Base-by-base conservation (phyloP, 2,888 invertebrate species). In the Dascillus cervinus region DNA sequence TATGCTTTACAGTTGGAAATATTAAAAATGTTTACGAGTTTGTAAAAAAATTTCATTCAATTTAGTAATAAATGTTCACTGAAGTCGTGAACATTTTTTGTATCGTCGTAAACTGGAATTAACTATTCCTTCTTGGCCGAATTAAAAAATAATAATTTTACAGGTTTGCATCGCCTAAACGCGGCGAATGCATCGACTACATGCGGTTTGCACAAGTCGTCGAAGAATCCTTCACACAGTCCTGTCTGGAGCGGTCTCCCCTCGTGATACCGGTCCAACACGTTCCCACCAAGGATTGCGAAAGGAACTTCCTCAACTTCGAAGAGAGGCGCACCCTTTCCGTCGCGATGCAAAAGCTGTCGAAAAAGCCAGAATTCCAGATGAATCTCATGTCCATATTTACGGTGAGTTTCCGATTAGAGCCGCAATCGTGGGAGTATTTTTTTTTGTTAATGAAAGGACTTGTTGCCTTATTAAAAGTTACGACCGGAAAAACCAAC, bases 361-460 rank as follows among this genome's bases (percentile, higher is more conserved):
- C 78, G 17, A 73, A 72, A 44, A 70, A 71, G 24, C 75, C 78
- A 1, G 78, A 82, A 47, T 71, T 77, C 40, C 66, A 79, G 19
- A 76, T 79, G 35, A 84, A 85, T 49, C 68, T 85, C 22, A 68
- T 75, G 28, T 77, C 80, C 25, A 67, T 82, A 14, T 80, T 85
- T 52, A 69, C 70, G 69, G 79, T 76, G 43, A 49, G 25, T 15
- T 27, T n/a, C n/a, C n/a, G n/a, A n/a, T n/a, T n/a, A n/a, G n/a
- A n/a, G n/a, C n/a, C n/a, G n/a, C n/a, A n/a, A n/a, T n/a, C n/a
- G 15, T 34, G 24, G 29, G 29, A 17, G 34, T 29, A 34, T 19
- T 26, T n/a, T 29, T 5, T 23, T 22, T 26, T 9, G 17, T 25
- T 14, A 27, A 27, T 24, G 26, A 38, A 31, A 24, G 19, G 27